Evolutionary conservation across 1,140 invertebrate species (phyloP).

Genomic region (Drosophila rhopaloa): DNA sequence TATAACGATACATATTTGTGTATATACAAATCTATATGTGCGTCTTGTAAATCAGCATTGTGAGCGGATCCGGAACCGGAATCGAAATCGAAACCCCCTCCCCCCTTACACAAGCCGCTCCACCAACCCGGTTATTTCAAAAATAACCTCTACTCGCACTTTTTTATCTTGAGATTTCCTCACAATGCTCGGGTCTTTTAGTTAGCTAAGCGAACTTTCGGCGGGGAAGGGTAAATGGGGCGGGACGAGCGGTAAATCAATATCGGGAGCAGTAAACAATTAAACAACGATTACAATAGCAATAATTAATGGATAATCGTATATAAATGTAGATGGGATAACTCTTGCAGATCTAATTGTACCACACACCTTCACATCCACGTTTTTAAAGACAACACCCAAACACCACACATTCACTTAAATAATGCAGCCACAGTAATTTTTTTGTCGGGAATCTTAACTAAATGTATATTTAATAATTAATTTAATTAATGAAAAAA

Average conservation of each 20-base stretch:
- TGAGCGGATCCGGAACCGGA: slow-evolving; percentile 13
- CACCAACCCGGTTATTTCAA: slow-evolving; percentile 32
- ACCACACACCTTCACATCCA: slow-evolving; percentile 18
- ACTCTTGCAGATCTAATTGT: slow-evolving; percentile 20
- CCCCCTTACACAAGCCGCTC: neutral
- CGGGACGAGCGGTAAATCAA: slow-evolving; percentile 1
- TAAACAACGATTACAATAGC: slow-evolving; percentile 52
- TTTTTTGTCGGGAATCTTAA: slow-evolving; percentile 67
- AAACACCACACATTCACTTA: slow-evolving; percentile 16
- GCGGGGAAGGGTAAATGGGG: neutral
- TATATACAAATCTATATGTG: slow-evolving; percentile 19
- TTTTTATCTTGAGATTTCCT: slow-evolving; percentile 33
- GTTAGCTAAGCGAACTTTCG: slow-evolving; percentile 38
- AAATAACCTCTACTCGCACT: slow-evolving; percentile 18
- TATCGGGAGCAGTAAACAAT: slow-evolving; percentile 14
- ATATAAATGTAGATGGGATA: slow-evolving; percentile 31
- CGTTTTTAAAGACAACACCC: slow-evolving; percentile 34
- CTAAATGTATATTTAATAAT: slow-evolving; percentile 76
- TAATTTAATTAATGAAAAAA: slow-evolving; percentile 64
- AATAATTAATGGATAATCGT: slow-evolving; percentile 35
- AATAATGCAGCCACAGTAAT: slow-evolving; percentile 32
- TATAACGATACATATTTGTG: slow-evolving; percentile 50
- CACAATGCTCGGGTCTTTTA: slow-evolving; percentile 24
- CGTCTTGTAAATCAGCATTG: slow-evolving; percentile 45
- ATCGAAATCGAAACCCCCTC: neutral